Evolutionary conservation across 2,888 invertebrate genomes (phyloP).

Genomic region (Eupithecia insigniata): DNA sequence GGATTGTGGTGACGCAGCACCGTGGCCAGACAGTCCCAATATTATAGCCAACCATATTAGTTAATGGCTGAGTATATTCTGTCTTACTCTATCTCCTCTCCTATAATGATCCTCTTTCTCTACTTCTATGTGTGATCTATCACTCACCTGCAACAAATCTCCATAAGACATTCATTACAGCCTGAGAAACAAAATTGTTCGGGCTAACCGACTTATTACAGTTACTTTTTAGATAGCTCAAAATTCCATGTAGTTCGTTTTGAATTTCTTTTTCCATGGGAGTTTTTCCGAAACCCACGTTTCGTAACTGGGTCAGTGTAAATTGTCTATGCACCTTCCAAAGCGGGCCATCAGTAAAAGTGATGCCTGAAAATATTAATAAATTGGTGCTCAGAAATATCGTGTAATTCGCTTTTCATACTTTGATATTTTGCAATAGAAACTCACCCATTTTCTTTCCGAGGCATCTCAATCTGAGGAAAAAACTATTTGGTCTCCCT

Average conservation of each 20-base stretch:
- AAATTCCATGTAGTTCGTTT: slow-evolving; percentile 81
- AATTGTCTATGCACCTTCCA: slow-evolving; percentile 88
- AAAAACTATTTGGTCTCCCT: slow-evolving; percentile 88
- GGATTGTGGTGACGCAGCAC: not conserved
- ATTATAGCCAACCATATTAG: not conserved
- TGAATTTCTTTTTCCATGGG: slow-evolving; percentile 85
- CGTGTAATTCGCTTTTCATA: not conserved
- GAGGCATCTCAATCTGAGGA: slow-evolving; percentile 86
- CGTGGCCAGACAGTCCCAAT: not conserved
- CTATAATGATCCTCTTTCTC: no score
- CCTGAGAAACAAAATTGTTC: slow-evolving; percentile 83
- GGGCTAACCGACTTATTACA: slow-evolving; percentile 72
- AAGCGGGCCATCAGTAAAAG: slow-evolving; percentile 87
- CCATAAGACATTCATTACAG: slow-evolving; percentile 88
- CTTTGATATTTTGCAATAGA: not conserved
- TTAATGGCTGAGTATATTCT: no score
- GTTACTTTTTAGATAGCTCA: slow-evolving; percentile 69
- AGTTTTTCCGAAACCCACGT: slow-evolving; percentile 86
- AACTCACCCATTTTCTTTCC: slow-evolving; percentile 86
- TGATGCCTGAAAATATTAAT: slow-evolving; percentile 83
- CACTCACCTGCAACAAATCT: slow-evolving; percentile 86
- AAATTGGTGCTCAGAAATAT: slow-evolving; percentile 7
- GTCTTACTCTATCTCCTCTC: no score
- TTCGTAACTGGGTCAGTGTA: slow-evolving; percentile 85
- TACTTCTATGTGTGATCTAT: no score